Conservation (phyloP, 2,113 vertebrate genomes). For the Microtus montanus region DNA sequence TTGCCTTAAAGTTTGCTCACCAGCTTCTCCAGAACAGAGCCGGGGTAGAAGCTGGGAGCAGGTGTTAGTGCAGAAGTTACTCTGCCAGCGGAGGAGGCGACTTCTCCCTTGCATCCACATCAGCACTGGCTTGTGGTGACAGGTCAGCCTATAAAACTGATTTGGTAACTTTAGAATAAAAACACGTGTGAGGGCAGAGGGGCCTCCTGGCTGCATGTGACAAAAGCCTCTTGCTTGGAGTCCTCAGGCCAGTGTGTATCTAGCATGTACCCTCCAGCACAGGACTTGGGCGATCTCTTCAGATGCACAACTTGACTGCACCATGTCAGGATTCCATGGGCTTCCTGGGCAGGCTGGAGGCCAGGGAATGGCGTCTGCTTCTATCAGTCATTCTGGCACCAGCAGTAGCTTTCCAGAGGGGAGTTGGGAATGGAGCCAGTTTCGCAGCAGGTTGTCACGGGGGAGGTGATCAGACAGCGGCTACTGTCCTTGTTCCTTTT, state of each 20-base stretch:
- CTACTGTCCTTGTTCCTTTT: background rate
- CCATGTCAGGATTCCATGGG: background rate
- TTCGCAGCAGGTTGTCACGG: background rate
- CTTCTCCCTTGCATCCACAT: background rate
- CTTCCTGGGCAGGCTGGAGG: background rate
- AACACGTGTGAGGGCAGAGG: background rate
- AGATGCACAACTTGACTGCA: background rate
- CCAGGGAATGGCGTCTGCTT: slow-evolving; percentile 39
- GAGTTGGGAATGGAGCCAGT: background rate
- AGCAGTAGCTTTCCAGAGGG: background rate
- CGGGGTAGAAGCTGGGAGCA: background rate
- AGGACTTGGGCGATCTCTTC: background rate
- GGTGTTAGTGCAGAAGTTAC: background rate
- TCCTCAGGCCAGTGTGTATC: background rate
- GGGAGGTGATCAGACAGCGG: background rate
- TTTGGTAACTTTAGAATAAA: background rate
- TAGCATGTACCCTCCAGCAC: background rate
- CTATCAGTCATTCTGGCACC: slow-evolving; percentile 17
- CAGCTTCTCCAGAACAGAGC: background rate
- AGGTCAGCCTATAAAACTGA: background rate
- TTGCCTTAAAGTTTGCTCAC: background rate
- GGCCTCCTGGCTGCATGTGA: background rate
- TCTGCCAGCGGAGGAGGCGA: background rate
- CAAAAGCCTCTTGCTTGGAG: background rate
- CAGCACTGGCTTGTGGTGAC: background rate